Percentiles rank a stretch among this genome's conserved stretches.
Evolutionary conservation across 2,888 invertebrate species (phyloP).

Genomic region (Lypha dubia): DNA sequence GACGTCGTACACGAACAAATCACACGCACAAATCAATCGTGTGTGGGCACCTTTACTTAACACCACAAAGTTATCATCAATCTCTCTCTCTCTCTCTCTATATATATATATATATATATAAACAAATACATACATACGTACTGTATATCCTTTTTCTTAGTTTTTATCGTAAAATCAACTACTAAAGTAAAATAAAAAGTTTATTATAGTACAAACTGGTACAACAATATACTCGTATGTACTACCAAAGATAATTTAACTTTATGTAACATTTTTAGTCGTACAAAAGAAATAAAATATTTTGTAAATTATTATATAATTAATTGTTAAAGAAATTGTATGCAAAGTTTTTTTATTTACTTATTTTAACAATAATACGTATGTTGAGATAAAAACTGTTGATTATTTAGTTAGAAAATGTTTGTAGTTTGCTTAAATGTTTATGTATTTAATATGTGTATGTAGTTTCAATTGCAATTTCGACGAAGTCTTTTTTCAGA

Average conservation of each 20-base stretch:
- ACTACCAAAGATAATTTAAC: neutral
- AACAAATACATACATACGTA: neutral
- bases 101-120: too few relatives aligned
- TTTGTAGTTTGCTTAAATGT: neutral
- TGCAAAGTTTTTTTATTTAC: conserved; percentile 4
- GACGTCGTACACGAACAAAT: too few relatives aligned
- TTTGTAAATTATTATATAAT: conserved; percentile 31
- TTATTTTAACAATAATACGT: neutral
- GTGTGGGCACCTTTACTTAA: too few relatives aligned
- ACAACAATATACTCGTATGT: too few relatives aligned
- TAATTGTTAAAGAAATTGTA: conserved; percentile 7
- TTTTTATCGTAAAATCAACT: conserved; percentile 2
- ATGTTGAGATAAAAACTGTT: conserved; percentile 30
- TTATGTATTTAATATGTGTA: neutral
- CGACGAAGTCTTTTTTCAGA: too few relatives aligned
- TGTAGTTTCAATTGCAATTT: too few relatives aligned
- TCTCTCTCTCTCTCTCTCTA: too few relatives aligned
- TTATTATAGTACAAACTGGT: neutral
- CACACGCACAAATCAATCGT: too few relatives aligned
- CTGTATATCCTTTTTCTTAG: conserved; percentile 28
- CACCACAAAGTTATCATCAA: conserved; percentile 12
- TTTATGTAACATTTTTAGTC: conserved; percentile 12
- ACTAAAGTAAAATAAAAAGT: neutral
- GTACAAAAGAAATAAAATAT: neutral
- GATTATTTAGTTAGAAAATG: neutral